Evolutionary conservation across 2,113 vertebrate genomes (phyloP).

Genomic region (Struthio camelus): DNA sequence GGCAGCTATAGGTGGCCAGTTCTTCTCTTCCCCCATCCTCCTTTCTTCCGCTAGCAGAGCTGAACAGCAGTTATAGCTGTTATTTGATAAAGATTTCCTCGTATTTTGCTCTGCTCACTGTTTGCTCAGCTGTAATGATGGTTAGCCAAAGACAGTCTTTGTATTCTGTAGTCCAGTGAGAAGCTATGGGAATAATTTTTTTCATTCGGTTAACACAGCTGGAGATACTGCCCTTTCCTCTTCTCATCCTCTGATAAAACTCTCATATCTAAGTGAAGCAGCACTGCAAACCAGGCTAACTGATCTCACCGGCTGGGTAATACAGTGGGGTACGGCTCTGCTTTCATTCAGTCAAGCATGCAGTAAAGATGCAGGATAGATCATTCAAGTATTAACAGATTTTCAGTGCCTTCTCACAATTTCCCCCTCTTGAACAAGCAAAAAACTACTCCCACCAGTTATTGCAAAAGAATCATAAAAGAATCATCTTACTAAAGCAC

Average conservation of each 20-base stretch:
- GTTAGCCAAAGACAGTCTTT: neutral
- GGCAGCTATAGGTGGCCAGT: neutral
- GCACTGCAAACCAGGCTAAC: neutral
- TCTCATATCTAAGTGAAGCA: neutral
- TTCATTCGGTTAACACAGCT: neutral
- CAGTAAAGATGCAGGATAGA: no score
- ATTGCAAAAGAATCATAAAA: neutral
- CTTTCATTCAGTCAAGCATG: no score
- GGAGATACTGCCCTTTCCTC: neutral
- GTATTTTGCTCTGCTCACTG: neutral
- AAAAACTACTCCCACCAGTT: neutral
- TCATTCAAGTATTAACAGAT: neutral
- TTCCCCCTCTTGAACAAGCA: neutral
- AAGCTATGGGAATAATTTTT: neutral
- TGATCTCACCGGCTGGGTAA: neutral
- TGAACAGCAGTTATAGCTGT: neutral
- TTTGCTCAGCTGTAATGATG: neutral
- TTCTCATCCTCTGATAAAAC: neutral
- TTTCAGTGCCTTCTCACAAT: neutral
- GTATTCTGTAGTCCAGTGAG: neutral
- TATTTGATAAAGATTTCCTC: neutral
- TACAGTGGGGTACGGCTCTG: neutral
- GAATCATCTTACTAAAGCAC: neutral
- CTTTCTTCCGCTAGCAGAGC: neutral
- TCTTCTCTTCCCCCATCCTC: neutral